Evolutionary conservation across 2,113 vertebrate species (phyloP), one percentile per base, ranked within the genome.

Genomic region (Stegostoma tigrinum): DNA sequence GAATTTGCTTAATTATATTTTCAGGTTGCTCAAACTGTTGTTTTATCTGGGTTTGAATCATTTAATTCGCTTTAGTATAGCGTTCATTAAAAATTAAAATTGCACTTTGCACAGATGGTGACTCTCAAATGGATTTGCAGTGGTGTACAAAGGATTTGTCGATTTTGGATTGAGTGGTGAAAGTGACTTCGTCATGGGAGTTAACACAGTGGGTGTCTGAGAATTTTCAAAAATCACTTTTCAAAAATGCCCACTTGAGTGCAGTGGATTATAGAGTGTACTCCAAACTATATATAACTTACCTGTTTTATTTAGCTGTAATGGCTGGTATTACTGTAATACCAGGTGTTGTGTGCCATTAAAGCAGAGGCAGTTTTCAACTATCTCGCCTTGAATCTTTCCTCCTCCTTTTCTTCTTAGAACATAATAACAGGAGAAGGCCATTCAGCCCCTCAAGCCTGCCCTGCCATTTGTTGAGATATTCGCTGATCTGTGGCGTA

Each of bases 271-370:
- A 91, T 66, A 93, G 89, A 64, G 34, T 38, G 61, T n/a, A 38
- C 61, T 93, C 34, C 21, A 66, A 93, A 93, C 89, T 64, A 93
- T 66, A 93, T 93, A 93, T 93, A 38, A 93, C 89, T 21, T 91
- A 93, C 80, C 42, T n/a, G 61, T 64, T 93, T 64, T 93, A 93
- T 38, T 93, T 93, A 38, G 61, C 61, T 93, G 34, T 67, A 93
- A 93, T 93, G 34, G 89, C 61, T 93, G 61, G 89, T 93, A 93
- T 93, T 93, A 93, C 89, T 93, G 89, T 66, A 93, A 93, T 66
- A 93, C 61, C 89, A 66, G 89, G 61, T 93, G 89, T 19, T 23
- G 61, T 64, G 61, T 21, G 89, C 89, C 89, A 38, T 67, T 38
- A 93, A 67, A 93, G 17, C 19, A 7, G 30, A 93, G 64, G 89